Conservation (phyloP, 1,140 invertebrate species). For the Calosoma granatense region DNA sequence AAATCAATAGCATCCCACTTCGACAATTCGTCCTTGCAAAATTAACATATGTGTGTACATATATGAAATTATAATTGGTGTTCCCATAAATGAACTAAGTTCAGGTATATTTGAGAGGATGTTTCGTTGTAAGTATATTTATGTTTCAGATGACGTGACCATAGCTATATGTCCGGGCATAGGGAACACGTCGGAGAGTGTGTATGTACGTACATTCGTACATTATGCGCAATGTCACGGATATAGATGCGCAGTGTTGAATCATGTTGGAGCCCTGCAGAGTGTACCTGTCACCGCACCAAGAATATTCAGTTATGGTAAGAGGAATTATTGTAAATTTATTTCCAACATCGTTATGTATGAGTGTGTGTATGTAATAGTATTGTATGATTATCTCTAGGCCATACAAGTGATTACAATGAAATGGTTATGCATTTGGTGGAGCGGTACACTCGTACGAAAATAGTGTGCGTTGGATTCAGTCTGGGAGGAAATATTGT, state of each 20-base stretch:
- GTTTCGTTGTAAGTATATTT: background rate
- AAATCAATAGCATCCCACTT: too few relatives aligned
- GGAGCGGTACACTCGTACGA: constrained; percentile 61
- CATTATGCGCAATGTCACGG: constrained; percentile 81
- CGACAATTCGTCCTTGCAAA: background rate
- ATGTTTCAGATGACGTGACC: constrained; percentile 68
- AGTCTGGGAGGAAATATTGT: constrained; percentile 84
- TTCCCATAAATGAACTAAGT: constrained; percentile 2
- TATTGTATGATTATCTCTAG: constrained; percentile 38
- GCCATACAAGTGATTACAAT: constrained; percentile 75
- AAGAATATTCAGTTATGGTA: constrained; percentile 86
- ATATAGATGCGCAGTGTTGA: constrained; percentile 85
- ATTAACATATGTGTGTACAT: background rate
- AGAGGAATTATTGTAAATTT: too few relatives aligned
- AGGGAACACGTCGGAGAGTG: constrained; percentile 84
- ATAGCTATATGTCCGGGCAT: constrained; percentile 87
- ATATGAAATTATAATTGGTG: background rate
- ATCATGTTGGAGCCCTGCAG: constrained; percentile 82
- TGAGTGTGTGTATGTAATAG: background rate
- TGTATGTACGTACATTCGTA: constrained; percentile 87
- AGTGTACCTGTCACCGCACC: constrained; percentile 76
- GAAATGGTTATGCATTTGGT: constrained; percentile 66
- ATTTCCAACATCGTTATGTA: background rate
- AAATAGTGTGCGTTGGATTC: constrained; percentile 76
- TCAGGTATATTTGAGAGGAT: background rate